Base-by-base conservation (phyloP, 2,113 vertebrate species). In the Rhinoptilus africanus region DNA sequence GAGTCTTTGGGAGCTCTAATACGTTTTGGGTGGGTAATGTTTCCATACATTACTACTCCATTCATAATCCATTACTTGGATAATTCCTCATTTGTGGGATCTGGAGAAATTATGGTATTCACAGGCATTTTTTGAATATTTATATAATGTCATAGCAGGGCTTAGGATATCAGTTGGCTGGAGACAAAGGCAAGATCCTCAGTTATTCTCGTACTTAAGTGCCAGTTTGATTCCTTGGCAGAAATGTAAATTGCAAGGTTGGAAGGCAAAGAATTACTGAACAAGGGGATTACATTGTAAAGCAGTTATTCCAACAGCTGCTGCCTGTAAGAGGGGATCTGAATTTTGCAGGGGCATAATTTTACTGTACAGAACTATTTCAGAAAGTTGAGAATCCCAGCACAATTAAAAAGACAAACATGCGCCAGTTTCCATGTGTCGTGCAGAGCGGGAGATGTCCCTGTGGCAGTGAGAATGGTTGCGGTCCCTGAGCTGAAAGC, bases 21-120 rank as follows among this genome's bases (percentile, higher is more conserved):
- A 64, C 32, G 15, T 93, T 94, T 96, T 88, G 83, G 53, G 88
- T 93, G 93, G 94, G 73, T 91, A 88, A 63, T 76, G 86, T 97
- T 97, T 92, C 94, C 90, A 81, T 96, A 93, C 73, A 13, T 94
- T 91, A 64, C 84, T 53, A 34, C 77, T 85, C 90, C 92, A 95
- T 97, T 97, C 96, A 91, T 96, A 97, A 97, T 97, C 96, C 97
- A 97, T 97, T 97, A 94, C 95, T 97, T 95, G 95, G 94, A 80
- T 96, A 95, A 96, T 96, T 97, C 95, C 94, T 97, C 86, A 92
- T 95, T 93, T 96, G 88, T 97, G 95, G 97, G 94, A 95, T 79
- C 67, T 90, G 88, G 62, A 94, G 92, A 97, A 97, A 96, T 88
- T 81, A 93, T 12, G 73, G 94, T 35, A 89, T 97, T 96, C 93